Evolutionary conservation across 2,888 invertebrate genomes (phyloP).

Genomic region (Drepana falcataria): DNA sequence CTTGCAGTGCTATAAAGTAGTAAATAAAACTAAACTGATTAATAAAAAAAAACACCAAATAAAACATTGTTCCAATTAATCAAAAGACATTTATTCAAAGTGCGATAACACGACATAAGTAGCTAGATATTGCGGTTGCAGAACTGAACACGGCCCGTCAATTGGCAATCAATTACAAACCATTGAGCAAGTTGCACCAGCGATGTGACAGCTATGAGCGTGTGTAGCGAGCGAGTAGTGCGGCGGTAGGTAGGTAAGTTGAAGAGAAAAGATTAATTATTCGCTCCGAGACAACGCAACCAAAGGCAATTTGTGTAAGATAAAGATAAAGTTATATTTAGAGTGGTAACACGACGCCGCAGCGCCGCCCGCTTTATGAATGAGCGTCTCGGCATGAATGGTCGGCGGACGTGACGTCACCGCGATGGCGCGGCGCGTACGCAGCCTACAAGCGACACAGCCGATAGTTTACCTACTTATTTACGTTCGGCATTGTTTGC

Average conservation of each 20-base stretch:
- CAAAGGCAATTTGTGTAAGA: neutral
- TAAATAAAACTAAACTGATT: too few relatives aligned
- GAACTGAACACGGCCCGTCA: too few relatives aligned
- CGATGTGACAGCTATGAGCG: too few relatives aligned
- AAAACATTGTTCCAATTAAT: too few relatives aligned
- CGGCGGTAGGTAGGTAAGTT: neutral
- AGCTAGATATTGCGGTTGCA: too few relatives aligned
- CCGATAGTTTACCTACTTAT: conserved; percentile 32
- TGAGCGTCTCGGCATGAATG: conserved; percentile 55
- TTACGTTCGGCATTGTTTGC: conserved; percentile 31
- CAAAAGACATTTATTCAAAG: too few relatives aligned
- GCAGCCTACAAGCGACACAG: conserved; percentile 34
- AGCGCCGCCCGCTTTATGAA: conserved; percentile 45
- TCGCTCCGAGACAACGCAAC: neutral
- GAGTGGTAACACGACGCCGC: conserved; percentile 1
- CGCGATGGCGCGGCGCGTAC: conserved; percentile 45
- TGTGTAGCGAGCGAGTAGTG: too few relatives aligned
- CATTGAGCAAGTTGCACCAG: too few relatives aligned
- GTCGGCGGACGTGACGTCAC: conserved; percentile 60
- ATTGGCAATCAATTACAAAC: too few relatives aligned
- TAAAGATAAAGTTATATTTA: conserved; percentile 10
- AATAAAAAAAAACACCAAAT: too few relatives aligned
- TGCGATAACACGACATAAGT: too few relatives aligned
- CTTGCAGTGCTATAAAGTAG: too few relatives aligned
- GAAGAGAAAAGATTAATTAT: conserved; percentile 5